Evolutionary conservation across 2,888 invertebrate genomes (phyloP).

Genomic region (Clistopyga incitator): DNA sequence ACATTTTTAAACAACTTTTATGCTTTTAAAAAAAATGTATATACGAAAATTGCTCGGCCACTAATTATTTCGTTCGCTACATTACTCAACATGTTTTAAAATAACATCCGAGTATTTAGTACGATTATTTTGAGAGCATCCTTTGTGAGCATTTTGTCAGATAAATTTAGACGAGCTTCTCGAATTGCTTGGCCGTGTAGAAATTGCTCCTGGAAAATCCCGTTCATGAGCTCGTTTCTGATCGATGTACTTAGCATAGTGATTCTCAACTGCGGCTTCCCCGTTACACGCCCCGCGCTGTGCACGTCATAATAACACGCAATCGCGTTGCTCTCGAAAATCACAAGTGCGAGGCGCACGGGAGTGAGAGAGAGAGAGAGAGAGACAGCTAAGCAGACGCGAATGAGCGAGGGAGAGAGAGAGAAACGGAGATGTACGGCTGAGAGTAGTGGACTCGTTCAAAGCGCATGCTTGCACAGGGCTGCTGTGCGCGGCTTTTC

Average conservation of each 20-base stretch:
- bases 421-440: background rate
- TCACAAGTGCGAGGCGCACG: conserved; percentile 29
- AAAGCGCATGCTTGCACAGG: conserved; percentile 53
- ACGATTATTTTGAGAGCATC: background rate
- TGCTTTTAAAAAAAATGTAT: too few species aligned
- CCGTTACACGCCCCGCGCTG: conserved; percentile 34
- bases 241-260: conserved; percentile 43
- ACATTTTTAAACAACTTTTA: too few species aligned
- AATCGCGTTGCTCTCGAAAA: conserved; percentile 41
- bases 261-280: conserved; percentile 30
- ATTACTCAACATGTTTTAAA: too few species aligned
- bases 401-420: background rate
- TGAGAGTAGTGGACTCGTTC: conserved; percentile 24
- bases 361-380: conserved; percentile 4
- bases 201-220: conserved; percentile 24
- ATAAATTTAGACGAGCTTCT: conserved; percentile 12
- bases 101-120: background rate
- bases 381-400: background rate
- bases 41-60: too few species aligned
- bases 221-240: conserved; percentile 15
- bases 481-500: conserved; percentile 52
- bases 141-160: background rate
- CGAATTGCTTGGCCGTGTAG: conserved; percentile 15
- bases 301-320: conserved; percentile 33
- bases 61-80: too few species aligned